Evolutionary conservation across 2,888 invertebrate species (phyloP).

Genomic region (Philhelius pedissequus): DNA sequence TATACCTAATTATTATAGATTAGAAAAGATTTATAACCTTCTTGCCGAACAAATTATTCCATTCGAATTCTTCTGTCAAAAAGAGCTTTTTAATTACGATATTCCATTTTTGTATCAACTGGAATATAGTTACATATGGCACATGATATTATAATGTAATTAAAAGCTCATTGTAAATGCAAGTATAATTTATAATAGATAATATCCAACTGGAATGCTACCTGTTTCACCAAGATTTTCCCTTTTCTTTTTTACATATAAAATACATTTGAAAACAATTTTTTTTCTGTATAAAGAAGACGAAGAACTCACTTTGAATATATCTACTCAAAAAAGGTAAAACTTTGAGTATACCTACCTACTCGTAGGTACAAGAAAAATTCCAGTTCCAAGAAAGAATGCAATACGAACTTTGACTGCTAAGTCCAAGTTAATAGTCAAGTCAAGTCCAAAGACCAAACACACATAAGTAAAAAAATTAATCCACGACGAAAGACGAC

Average conservation of each 20-base stretch:
- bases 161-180: background rate
- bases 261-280: background rate
- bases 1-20: too few species aligned
- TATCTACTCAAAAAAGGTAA: background rate
- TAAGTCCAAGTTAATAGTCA: background rate
- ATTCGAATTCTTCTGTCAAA: background rate
- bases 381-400: background rate
- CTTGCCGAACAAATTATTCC: background rate
- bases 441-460: slow-evolving; percentile 25
- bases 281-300: background rate
- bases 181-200: background rate
- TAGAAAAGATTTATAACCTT: too few species aligned
- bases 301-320: background rate
- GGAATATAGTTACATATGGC: background rate
- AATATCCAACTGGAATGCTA: background rate
- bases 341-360: background rate
- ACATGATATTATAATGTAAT: background rate
- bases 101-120: background rate
- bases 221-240: background rate
- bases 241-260: background rate
- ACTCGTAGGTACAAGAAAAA: background rate
- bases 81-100: background rate
- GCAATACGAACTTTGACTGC: background rate
- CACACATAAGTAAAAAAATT: background rate
- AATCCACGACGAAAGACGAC: slow-evolving; percentile 10